Evolutionary conservation across 1,140 invertebrate genomes (phyloP).

Genomic region (Rhopalosiphum padi): DNA sequence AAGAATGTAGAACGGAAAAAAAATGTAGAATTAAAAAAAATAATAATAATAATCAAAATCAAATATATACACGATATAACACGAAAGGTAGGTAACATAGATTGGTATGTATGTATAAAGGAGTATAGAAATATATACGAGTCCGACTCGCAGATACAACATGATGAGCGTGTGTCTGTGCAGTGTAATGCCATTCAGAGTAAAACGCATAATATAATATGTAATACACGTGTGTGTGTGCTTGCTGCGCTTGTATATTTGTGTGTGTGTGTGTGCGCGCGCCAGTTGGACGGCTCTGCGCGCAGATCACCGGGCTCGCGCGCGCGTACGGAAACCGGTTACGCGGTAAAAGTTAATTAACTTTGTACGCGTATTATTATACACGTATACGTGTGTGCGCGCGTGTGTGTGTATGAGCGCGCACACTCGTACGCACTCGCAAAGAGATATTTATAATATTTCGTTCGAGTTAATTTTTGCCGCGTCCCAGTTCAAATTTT

Average conservation of each 20-base stretch:
- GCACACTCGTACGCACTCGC: not conserved
- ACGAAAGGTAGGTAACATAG: not conserved
- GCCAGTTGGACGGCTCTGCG: slow-evolving; percentile 4
- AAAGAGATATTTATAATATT: slow-evolving; percentile 35
- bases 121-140: not conserved
- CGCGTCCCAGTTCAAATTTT: slow-evolving; percentile 21
- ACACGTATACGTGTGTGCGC: too few relatives aligned
- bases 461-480: slow-evolving; percentile 55
- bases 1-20: slow-evolving; percentile 37
- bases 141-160: not conserved
- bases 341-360: slow-evolving; percentile 57
- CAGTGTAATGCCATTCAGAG: slow-evolving; percentile 29
- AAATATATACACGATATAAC: not conserved
- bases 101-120: not conserved
- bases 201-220: not conserved
- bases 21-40: not conserved
- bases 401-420: not conserved
- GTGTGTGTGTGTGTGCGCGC: too few relatives aligned
- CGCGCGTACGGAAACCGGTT: slow-evolving; percentile 50
- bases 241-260: not conserved
- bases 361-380: slow-evolving; percentile 56
- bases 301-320: not conserved
- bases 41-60: not conserved
- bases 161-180: not conserved
- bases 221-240: not conserved